Conservation (phyloP, 2,888 invertebrate species). For the Lasius platythorax region DNA sequence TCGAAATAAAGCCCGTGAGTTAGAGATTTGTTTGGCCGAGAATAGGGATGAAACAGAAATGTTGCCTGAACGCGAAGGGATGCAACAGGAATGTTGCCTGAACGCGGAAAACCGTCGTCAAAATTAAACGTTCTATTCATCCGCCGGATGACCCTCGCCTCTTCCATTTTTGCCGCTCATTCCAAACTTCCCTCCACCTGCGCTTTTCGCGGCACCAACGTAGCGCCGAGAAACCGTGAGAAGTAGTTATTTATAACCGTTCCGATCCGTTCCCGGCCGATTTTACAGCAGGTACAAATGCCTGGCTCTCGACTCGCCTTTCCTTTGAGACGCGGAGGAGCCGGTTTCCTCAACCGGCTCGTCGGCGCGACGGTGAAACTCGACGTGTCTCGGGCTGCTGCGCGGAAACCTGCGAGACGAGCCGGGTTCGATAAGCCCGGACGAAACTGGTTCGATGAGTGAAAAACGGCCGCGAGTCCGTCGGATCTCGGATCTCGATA, state of each 20-base stretch:
- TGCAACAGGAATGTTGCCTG: not conserved
- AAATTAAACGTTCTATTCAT: slow-evolving; percentile 1
- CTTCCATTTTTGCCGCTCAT: not conserved
- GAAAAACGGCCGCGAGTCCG: slow-evolving; percentile 68
- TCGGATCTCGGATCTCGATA: slow-evolving; percentile 38
- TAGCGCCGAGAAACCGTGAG: slow-evolving; percentile 21
- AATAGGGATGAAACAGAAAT: not conserved
- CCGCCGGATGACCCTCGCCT: not conserved
- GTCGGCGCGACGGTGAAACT: slow-evolving; percentile 65
- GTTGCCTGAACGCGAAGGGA: not conserved
- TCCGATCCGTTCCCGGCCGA: slow-evolving; percentile 33
- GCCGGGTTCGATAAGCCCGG: slow-evolving; percentile 64
- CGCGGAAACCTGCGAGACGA: slow-evolving; percentile 69
- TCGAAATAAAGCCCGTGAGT: not conserved
- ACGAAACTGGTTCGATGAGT: slow-evolving; percentile 70
- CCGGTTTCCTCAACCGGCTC: slow-evolving; percentile 47
- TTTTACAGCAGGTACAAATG: slow-evolving; percentile 46
- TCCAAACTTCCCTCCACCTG: slow-evolving; percentile 13
- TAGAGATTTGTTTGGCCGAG: slow-evolving; percentile 15
- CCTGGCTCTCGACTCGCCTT: slow-evolving; percentile 10
- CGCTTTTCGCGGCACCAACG: slow-evolving; percentile 14
- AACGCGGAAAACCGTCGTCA: not conserved
- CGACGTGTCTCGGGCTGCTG: slow-evolving; percentile 60
- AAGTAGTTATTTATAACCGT: slow-evolving; percentile 49
- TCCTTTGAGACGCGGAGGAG: not conserved